Evolutionary conservation across 2,113 vertebrate species (phyloP).

Genomic region (Cottus gobio): DNA sequence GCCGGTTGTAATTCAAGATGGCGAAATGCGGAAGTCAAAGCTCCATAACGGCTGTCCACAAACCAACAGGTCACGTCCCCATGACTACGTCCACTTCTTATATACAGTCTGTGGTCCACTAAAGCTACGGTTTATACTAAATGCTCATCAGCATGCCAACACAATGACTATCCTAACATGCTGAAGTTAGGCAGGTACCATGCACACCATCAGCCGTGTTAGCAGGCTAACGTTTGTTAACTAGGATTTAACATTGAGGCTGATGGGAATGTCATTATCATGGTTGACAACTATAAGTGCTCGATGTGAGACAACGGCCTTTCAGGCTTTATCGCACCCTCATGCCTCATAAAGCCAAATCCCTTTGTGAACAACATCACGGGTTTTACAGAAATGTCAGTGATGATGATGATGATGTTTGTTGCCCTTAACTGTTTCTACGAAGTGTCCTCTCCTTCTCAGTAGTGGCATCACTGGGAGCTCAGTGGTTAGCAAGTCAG

Average conservation of each 20-base stretch:
- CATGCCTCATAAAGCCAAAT: no score
- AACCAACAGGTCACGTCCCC: background rate
- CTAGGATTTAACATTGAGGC: background rate
- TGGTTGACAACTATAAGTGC: background rate
- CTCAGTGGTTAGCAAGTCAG: no score
- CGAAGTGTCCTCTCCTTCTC: no score
- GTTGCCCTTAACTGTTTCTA: background rate
- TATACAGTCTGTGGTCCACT: background rate
- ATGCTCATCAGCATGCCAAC: background rate
- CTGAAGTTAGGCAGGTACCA: background rate
- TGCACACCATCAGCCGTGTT: background rate
- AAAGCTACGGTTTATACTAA: no score
- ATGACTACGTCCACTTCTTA: background rate
- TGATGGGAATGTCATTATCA: background rate
- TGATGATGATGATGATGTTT: no score
- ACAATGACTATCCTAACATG: background rate
- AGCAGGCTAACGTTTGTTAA: background rate
- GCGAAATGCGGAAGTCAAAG: no score
- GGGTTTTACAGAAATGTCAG: no score
- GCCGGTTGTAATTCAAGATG: no score
- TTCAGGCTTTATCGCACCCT: no score
- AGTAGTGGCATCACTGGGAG: background rate
- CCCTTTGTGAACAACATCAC: no score
- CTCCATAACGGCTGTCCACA: background rate
- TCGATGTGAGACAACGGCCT: no score